phyloP scores from a whole-genome alignment of 2,797 vertebrate species.

The Cyprinella venusta region DNA sequence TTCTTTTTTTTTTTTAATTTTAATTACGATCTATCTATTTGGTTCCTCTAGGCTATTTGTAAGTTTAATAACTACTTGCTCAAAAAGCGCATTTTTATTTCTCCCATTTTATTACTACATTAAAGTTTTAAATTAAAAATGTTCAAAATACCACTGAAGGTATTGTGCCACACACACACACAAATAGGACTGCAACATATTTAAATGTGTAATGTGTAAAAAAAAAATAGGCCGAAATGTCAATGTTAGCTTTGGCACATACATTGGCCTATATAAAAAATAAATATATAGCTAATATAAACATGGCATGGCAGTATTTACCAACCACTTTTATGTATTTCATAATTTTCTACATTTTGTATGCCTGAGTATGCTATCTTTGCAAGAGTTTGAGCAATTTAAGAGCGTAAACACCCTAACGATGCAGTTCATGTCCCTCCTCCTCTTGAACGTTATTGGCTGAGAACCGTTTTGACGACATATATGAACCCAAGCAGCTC shows the following conservation, averaged over 20 bases:
- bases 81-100: not conserved
- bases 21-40: not conserved
- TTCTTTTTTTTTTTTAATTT: too few species aligned
- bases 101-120: not conserved
- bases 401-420: conserved; percentile 78
- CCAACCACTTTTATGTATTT: conserved; percentile 21
- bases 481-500: conserved; percentile 87
- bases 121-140: not conserved
- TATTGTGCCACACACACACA: not conserved
- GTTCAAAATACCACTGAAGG: too few species aligned
- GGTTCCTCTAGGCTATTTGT: not conserved
- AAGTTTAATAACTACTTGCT: not conserved
- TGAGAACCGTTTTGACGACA: conserved; percentile 80
- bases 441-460: conserved; percentile 77
- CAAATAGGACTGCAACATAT: not conserved
- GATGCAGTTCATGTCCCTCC: conserved; percentile 76
- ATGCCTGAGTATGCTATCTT: conserved; percentile 62
- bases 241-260: not conserved
- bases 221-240: not conserved
- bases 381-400: conserved; percentile 77
- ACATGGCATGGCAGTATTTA: not conserved
- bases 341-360: conserved; percentile 17
- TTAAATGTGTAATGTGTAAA: not conserved
- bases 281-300: not conserved
- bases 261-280: not conserved